Evolutionary conservation across 2,888 invertebrate genomes (phyloP), one percentile per base, ranked within the genome.

Genomic region (Calameuta filiformis): DNA sequence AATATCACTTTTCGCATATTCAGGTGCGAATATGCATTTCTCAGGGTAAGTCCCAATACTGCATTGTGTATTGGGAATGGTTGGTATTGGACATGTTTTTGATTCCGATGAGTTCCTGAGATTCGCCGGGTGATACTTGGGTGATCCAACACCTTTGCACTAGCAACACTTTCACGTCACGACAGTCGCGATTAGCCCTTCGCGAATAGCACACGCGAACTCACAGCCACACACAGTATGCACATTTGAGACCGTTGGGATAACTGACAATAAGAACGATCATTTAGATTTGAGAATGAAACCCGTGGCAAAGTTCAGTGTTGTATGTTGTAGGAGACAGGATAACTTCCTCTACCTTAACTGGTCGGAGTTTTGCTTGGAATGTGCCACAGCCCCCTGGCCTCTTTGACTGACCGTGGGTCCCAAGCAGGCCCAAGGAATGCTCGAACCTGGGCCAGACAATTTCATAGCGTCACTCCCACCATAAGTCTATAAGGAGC

Each of bases 301-400:
- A 71, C 15, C 12, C 33, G 12, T 15, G 71, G 12, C 31, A 71
- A 71, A 15, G 12, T 34, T 71, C 2, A 15, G 11, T 34, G 33
- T 12, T 71, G 15, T 56, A 31, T 71, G 34, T 3, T 23, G 31
- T 71, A 1, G 71, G 31, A 31, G 56, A 77, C 83, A 80, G 84
- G 77, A 81, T 84, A 81, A 82, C 81, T 56, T 56, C 56, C 83
- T 84, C 87, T 86, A 87, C 88, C 89, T 89, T 89, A 84, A 88
- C 89, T 85, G 87, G 84, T 86, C 84, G 88, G 84, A 87, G 88
- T 88, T 89, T 88, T 85, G 86, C 85, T 87, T 89, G 89, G 89
- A 90, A 90, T 90, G 89, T 87, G 89, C 89, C 87, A 88, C 86
- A 85, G 87, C 85, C 88, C 87, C 88, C 87, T 84, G 83, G 80